Percentiles rank a stretch among this genome's conserved stretches.
phyloP scores from a whole-genome alignment of 1,140 invertebrate genomes.

The Pemphigus obesinymphae region DNA sequence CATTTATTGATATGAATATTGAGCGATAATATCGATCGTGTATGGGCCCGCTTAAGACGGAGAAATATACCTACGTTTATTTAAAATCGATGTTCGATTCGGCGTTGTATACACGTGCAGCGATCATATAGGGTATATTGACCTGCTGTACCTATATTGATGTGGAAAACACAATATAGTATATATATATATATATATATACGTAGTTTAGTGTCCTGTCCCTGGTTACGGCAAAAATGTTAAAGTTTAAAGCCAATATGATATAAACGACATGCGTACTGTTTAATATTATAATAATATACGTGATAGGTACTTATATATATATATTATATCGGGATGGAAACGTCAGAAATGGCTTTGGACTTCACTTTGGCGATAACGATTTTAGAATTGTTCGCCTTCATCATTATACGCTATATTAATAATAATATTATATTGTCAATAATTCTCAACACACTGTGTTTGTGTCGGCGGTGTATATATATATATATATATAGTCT shows the following conservation, averaged over 20 bases:
- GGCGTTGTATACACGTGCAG: neutral
- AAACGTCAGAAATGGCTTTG: neutral
- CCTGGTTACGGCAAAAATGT: neutral
- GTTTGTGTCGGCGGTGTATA: neutral
- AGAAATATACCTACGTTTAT: too few species aligned
- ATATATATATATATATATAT: too few species aligned
- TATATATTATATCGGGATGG: neutral
- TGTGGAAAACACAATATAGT: neutral
- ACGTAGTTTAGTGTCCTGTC: neutral
- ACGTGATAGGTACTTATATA: too few species aligned
- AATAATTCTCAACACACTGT: neutral
- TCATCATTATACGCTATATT: neutral
- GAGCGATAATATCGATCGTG: too few species aligned
- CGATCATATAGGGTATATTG: too few species aligned
- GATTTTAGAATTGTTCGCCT: neutral
- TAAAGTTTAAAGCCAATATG: neutral
- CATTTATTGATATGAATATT: too few species aligned
- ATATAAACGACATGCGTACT: too few species aligned
- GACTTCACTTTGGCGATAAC: neutral
- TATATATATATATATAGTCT: too few species aligned
- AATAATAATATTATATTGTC: neutral
- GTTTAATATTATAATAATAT: too few species aligned
- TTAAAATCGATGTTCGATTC: constrained; percentile 4
- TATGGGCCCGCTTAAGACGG: too few species aligned
- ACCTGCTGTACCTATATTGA: neutral